Percentiles rank a stretch among this genome's conserved stretches.
phyloP scores from a whole-genome alignment of 2,113 vertebrate species.

The Rhabdomys dilectus region DNA sequence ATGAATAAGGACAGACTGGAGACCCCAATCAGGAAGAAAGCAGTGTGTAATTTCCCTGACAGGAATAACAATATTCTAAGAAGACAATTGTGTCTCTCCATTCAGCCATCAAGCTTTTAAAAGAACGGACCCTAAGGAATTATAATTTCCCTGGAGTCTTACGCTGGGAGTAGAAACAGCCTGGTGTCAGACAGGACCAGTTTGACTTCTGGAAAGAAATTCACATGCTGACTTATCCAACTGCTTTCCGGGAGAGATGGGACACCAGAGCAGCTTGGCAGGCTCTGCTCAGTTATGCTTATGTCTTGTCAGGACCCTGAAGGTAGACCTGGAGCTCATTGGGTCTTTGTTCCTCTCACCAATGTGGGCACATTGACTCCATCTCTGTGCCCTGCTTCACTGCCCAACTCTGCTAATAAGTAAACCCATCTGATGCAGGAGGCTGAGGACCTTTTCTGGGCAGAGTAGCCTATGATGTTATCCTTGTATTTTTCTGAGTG shows the following conservation, averaged over 20 bases:
- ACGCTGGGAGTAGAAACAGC: background rate
- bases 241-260: background rate
- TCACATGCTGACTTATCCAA: background rate
- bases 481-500: background rate
- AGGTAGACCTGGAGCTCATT: background rate
- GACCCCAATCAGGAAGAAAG: background rate
- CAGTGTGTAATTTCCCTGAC: background rate
- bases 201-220: background rate
- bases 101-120: background rate
- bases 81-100: background rate
- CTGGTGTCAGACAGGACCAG: background rate
- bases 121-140: background rate
- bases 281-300: too few species aligned
- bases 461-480: background rate
- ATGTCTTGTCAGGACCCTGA: background rate
- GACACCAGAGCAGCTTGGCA: background rate
- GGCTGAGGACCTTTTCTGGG: background rate
- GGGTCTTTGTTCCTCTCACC: background rate
- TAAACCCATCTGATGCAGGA: fast-evolving
- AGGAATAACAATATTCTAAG: background rate
- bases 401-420: background rate
- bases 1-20: background rate
- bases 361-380: background rate
- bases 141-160: background rate
- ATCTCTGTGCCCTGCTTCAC: background rate